Evolutionary conservation across 2,888 invertebrate genomes (phyloP).

Genomic region (Megaustenia siamemsis): DNA sequence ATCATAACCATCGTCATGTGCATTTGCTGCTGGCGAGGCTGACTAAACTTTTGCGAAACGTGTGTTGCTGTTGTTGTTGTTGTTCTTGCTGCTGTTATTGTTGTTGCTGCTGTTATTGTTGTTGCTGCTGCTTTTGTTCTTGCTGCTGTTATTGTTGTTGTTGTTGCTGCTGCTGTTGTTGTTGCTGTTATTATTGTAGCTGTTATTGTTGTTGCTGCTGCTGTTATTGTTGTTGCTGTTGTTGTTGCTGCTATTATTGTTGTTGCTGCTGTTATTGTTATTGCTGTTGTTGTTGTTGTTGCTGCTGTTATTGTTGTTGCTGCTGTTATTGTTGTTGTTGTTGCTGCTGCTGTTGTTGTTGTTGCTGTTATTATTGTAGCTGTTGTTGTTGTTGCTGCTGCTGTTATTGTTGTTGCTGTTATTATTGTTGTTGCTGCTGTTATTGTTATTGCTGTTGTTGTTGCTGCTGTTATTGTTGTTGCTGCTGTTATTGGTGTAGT

Average conservation of each 20-base stretch:
- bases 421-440: slow-evolving; percentile 2
- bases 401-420: slow-evolving; percentile 4
- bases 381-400: slow-evolving; percentile 17
- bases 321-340: background rate
- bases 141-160: background rate
- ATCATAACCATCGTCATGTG: no score
- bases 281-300: no score
- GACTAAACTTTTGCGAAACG: no score
- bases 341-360: slow-evolving; percentile 1
- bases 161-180: slow-evolving; percentile 4
- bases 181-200: slow-evolving; percentile 8
- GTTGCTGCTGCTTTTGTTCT: no score
- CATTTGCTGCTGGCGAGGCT: no score
- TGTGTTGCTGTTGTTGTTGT: no score
- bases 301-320: no score
- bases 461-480: no score
- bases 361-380: no score
- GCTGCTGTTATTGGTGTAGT: no score
- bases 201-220: no score
- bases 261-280: background rate
- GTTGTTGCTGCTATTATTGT: background rate
- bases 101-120: background rate
- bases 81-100: background rate
- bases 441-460: no score
- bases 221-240: background rate